Percentiles rank a stretch among this genome's conserved stretches.
Evolutionary conservation across 2,113 vertebrate species (phyloP).

Genomic region (Pachypanchax playfairii): DNA sequence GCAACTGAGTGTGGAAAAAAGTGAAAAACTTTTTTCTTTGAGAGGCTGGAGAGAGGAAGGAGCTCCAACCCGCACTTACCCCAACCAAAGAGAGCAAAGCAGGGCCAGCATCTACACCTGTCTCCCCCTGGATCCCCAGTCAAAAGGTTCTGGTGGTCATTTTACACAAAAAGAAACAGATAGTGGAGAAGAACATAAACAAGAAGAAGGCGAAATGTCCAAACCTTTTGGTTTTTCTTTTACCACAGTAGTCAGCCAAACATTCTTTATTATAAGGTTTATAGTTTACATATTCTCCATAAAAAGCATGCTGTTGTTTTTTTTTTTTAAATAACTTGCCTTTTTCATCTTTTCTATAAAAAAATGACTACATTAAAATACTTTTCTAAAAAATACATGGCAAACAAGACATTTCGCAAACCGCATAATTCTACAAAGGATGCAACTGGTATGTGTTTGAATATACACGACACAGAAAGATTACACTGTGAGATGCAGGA

Average conservation of each 20-base stretch:
- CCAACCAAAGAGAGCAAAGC: slow-evolving; percentile 71
- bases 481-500: slow-evolving; percentile 76
- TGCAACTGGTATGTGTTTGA: slow-evolving; percentile 72
- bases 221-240: slow-evolving; percentile 61
- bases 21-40: neutral
- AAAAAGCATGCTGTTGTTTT: slow-evolving; percentile 73
- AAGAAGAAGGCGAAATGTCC: slow-evolving; percentile 71
- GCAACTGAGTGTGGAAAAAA: slow-evolving; percentile 6
- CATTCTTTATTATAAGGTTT: slow-evolving; percentile 78
- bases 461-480: slow-evolving; percentile 72
- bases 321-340: slow-evolving; percentile 5
- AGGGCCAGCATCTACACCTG: slow-evolving; percentile 65
- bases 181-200: slow-evolving; percentile 67
- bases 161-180: slow-evolving; percentile 71
- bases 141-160: slow-evolving; percentile 70
- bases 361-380: slow-evolving; percentile 66
- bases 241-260: slow-evolving; percentile 73
- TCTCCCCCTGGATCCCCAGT: slow-evolving; percentile 64
- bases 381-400: slow-evolving; percentile 68
- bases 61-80: slow-evolving; percentile 71
- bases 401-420: slow-evolving; percentile 75
- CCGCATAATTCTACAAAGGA: slow-evolving; percentile 71
- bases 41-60: slow-evolving; percentile 74
- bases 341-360: slow-evolving; percentile 44
- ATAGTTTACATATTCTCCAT: slow-evolving; percentile 73